Base-by-base conservation (phyloP, 2,113 vertebrate genomes). In the Lophochroa leadbeateri region DNA sequence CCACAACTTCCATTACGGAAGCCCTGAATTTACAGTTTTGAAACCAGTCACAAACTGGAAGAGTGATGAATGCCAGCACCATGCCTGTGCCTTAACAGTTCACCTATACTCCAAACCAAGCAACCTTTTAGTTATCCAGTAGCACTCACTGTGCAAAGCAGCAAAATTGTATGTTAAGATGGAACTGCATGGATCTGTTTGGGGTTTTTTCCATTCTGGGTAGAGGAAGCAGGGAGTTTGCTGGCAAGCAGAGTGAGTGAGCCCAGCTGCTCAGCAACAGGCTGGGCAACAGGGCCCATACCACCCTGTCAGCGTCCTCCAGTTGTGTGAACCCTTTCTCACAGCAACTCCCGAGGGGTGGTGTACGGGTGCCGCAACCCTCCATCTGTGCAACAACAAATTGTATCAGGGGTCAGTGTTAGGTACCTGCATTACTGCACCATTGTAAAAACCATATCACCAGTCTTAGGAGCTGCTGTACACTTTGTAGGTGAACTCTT, bases 41-140 rank as follows among this genome's bases (percentile, higher is more conserved):
- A 69, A 94, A 83, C 53, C 70, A 76, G 67, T 46, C 68, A 68
- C 71, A 83, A 67, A 93, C 9, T 69, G 74, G 41, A 86, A 81
- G 41, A 81, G 13, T 6, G 46, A 70, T 74, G 46, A 93, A 75
- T 46, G 31, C 14, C 72, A 83, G 43, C 50, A 58, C 12, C 2
- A 3, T 29, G 17, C 35, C 65, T 44, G 29, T 81, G 41, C 79
- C 69, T 64, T 70, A 91, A 77, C 50, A 81, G 35, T 55, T 63
- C 12, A 52, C 49, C 53, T n/a, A 16, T 2, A 63, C n/a, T 41
- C 60, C 37, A 75, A 90, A 65, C 19, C 31, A 78, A 86, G 17
- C 6, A 47, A 64, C 28, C 31, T 64, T 52, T 23, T 8, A 33
- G 46, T 67, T 83, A 88, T 5, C 49, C 76, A 58, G 50, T 0